Evolutionary conservation across 2,797 vertebrate species (phyloP).

Genomic region (Galaxias olidus): DNA sequence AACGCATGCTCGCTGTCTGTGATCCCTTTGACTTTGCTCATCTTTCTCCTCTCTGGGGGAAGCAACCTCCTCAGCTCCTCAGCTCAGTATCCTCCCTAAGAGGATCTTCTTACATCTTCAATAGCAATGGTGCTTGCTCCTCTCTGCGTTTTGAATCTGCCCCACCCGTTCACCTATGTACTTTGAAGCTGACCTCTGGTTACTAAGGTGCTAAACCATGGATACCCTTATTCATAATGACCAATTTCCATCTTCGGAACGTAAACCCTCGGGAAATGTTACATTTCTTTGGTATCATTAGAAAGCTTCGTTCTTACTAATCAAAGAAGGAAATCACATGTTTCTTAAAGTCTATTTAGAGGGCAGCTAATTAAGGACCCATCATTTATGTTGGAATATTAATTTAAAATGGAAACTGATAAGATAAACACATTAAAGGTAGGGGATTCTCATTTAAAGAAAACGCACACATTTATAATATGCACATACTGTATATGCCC

Average conservation of each 20-base stretch:
- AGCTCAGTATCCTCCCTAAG: too few relatives aligned
- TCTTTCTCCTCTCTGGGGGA: slow-evolving; percentile 36
- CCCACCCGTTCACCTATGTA: background rate
- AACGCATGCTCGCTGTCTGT: slow-evolving; percentile 28
- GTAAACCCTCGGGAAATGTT: background rate
- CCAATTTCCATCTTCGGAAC: background rate
- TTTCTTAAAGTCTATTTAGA: background rate
- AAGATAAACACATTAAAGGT: too few relatives aligned
- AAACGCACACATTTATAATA: too few relatives aligned
- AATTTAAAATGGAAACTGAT: too few relatives aligned
- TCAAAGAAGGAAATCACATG: background rate
- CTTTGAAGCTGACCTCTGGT: slow-evolving; percentile 18
- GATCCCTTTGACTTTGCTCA: slow-evolving; percentile 36
- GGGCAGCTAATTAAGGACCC: background rate
- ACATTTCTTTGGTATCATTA: background rate
- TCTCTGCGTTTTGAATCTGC: background rate
- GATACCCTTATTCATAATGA: background rate
- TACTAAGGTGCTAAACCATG: background rate
- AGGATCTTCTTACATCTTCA: too few relatives aligned
- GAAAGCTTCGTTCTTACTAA: background rate
- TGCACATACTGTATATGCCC: too few relatives aligned
- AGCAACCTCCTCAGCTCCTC: slow-evolving; percentile 13
- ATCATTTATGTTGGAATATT: background rate
- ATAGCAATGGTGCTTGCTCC: too few relatives aligned
- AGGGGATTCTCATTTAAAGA: too few relatives aligned